Evolutionary conservation across 2,888 invertebrate genomes (phyloP).

Genomic region (Aporophyla nigra): DNA sequence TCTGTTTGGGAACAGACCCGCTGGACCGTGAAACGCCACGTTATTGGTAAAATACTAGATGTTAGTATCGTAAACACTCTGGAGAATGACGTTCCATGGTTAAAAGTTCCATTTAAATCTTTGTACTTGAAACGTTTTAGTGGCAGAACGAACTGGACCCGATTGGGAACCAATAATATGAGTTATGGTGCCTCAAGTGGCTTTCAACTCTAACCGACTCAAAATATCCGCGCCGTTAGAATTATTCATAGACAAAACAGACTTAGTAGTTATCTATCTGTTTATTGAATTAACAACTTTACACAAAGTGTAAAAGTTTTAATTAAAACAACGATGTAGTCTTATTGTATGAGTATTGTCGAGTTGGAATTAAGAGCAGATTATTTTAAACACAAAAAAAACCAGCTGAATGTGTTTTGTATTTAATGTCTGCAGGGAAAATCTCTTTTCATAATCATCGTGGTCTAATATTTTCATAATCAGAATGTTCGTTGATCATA

Average conservation of each 20-base stretch:
- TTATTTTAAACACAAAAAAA: constrained; percentile 5
- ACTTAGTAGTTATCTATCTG: not conserved
- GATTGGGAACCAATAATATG: constrained; percentile 70
- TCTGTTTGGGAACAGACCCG: constrained; percentile 47
- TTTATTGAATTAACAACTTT: constrained; percentile 57
- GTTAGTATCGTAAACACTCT: constrained; percentile 26
- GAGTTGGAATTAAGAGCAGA: constrained; percentile 39
- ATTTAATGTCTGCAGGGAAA: not conserved
- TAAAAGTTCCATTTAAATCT: constrained; percentile 39
- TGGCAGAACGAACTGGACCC: constrained; percentile 37
- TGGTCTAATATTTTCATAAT: not conserved
- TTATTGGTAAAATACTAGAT: constrained; percentile 42
- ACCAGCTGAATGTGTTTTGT: not conserved
- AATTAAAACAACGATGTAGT: constrained; percentile 68
- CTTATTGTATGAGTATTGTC: constrained; percentile 42
- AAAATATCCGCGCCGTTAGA: constrained; percentile 15
- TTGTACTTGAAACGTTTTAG: constrained; percentile 29
- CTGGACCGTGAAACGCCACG: constrained; percentile 15
- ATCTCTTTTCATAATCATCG: not conserved
- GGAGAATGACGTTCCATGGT: constrained; percentile 17
- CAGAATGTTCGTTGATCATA: not conserved
- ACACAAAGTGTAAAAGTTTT: constrained; percentile 66
- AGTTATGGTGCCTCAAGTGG: constrained; percentile 59
- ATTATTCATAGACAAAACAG: constrained; percentile 4
- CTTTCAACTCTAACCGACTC: constrained; percentile 22